Conservation (phyloP, 2,888 invertebrate species). For the Folsomia candida region DNA sequence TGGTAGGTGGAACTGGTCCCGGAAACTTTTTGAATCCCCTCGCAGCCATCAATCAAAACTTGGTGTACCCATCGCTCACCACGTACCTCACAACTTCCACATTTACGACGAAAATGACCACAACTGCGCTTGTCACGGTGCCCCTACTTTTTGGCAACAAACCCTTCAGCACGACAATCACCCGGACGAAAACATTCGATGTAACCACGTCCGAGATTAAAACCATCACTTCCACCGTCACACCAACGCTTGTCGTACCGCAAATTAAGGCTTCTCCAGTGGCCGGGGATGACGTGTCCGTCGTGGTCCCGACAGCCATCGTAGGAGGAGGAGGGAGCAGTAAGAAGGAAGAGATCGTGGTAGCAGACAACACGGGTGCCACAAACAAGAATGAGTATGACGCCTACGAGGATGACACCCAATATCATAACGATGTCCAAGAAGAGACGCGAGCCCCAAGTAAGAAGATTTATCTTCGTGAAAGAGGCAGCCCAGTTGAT, state of each 20-base stretch:
- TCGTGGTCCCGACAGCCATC: neutral
- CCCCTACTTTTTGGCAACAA: constrained; percentile 48
- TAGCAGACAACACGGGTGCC: neutral
- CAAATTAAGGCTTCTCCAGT: constrained; percentile 23
- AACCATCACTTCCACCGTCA: constrained; percentile 36
- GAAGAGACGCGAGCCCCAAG: neutral
- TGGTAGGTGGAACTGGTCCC: neutral
- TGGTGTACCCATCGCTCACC: constrained; percentile 39
- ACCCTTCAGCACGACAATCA: constrained; percentile 36
- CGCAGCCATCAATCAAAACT: constrained; percentile 39
- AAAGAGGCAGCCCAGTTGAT: neutral
- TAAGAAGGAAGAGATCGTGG: neutral
- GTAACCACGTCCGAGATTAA: constrained; percentile 40
- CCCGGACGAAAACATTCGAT: constrained; percentile 41
- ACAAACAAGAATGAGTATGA: neutral
- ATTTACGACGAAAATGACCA: constrained; percentile 43
- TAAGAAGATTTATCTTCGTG: neutral
- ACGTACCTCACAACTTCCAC: constrained; percentile 48
- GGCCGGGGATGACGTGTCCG: neutral
- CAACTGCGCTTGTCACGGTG: constrained; percentile 46
- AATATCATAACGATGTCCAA: constrained; percentile 9
- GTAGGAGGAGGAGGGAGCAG: neutral
- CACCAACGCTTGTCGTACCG: constrained; percentile 26
- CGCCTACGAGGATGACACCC: neutral
- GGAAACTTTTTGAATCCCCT: constrained; percentile 37